phyloP scores from a whole-genome alignment of 2,888 invertebrate species.

The Acrobasis repandana region DNA sequence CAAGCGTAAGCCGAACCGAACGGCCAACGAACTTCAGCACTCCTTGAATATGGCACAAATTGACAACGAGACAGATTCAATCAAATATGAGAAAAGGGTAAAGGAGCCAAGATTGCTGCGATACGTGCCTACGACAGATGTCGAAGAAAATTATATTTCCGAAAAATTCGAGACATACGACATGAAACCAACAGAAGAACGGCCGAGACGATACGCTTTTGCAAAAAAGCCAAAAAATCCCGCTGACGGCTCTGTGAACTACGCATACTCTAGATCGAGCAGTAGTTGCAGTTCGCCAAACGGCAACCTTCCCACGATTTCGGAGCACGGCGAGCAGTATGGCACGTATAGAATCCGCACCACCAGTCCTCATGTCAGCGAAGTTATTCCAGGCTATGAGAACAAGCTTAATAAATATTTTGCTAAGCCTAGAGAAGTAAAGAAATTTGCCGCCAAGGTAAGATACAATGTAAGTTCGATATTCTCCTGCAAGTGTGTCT shows the following conservation, averaged over 20 bases:
- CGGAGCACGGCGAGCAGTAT: constrained; percentile 71
- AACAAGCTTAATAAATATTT: constrained; percentile 74
- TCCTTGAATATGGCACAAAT: constrained; percentile 63
- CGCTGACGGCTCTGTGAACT: constrained; percentile 70
- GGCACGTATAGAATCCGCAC: constrained; percentile 63
- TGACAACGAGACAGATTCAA: constrained; percentile 74
- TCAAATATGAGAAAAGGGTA: constrained; percentile 72
- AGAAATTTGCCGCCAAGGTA: constrained; percentile 67
- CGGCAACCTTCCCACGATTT: constrained; percentile 72
- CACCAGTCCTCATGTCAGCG: constrained; percentile 46
- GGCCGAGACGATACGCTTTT: constrained; percentile 64
- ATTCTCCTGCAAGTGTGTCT: constrained; percentile 5
- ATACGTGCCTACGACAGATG: constrained; percentile 70
- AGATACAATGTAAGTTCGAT: constrained; percentile 54
- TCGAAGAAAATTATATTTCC: constrained; percentile 66
- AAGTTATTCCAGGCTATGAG: constrained; percentile 57
- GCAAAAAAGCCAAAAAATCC: constrained; percentile 74
- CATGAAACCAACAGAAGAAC: constrained; percentile 62
- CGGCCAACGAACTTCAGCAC: constrained; percentile 65
- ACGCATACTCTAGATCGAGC: constrained; percentile 72
- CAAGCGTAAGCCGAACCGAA: constrained; percentile 61
- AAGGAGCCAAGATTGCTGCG: constrained; percentile 70
- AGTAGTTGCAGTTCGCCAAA: constrained; percentile 75
- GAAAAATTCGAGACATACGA: constrained; percentile 76
- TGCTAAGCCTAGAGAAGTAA: constrained; percentile 63